Percentiles rank a stretch among this genome's conserved stretches.
Conservation (phyloP, 2,113 vertebrate genomes). For the Mobula hypostoma region DNA sequence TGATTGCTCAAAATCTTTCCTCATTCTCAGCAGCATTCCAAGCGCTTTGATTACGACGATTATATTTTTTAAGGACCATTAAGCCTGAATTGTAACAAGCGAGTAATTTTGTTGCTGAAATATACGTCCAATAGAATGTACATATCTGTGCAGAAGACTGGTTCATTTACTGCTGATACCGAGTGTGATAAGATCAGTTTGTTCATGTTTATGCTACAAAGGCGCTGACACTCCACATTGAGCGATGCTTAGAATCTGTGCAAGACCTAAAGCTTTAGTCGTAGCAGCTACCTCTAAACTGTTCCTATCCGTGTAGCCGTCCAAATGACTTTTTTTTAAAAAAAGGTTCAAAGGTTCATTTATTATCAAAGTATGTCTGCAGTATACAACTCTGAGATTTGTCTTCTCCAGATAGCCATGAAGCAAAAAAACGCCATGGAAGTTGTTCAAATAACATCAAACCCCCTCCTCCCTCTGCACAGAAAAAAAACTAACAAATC, state of each 20-base stretch:
- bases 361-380: too few species aligned
- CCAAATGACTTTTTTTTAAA: too few species aligned
- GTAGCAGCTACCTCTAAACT: neutral
- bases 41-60: neutral
- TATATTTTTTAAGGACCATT: neutral
- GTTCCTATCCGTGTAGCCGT: too few species aligned
- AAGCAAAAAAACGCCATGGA: too few species aligned
- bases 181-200: neutral
- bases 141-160: neutral
- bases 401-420: too few species aligned
- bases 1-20: neutral
- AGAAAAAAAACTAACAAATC: too few species aligned
- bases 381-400: too few species aligned
- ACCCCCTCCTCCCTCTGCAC: too few species aligned
- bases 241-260: neutral
- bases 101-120: neutral
- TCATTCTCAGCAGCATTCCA: neutral
- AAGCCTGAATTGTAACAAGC: neutral
- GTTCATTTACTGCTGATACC: neutral
- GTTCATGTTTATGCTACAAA: slow-evolving; percentile 6
- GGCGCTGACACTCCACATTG: too few species aligned
- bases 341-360: too few species aligned
- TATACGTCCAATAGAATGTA: slow-evolving; percentile 1
- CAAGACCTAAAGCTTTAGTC: neutral
- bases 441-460: too few species aligned